phyloP scores from a whole-genome alignment of 2,797 vertebrate genomes.

The Myiotriccus ornatus region DNA sequence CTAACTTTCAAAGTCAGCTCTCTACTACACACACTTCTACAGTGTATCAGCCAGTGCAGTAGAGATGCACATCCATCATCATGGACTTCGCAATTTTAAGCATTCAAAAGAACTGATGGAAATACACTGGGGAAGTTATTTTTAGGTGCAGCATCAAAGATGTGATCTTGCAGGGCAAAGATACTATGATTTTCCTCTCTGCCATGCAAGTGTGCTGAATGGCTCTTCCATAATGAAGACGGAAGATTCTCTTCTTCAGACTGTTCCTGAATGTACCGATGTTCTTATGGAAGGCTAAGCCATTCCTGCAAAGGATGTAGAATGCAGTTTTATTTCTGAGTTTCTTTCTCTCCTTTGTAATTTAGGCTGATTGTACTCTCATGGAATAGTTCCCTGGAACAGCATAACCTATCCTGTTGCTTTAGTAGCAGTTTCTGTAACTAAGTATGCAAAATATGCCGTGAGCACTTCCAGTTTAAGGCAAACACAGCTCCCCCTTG shows the following conservation, averaged over 20 bases:
- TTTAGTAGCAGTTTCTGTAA: neutral
- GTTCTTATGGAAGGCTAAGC: neutral
- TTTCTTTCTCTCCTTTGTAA: neutral
- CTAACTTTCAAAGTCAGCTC: neutral
- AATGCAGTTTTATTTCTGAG: neutral
- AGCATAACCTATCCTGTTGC: neutral
- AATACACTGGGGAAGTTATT: neutral
- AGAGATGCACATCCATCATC: neutral
- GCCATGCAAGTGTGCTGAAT: neutral
- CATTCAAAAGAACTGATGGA: neutral
- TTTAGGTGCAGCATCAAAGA: neutral
- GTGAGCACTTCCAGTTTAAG: neutral
- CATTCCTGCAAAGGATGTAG: neutral
- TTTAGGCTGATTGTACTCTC: neutral
- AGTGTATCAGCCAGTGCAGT: neutral
- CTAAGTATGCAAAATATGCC: neutral
- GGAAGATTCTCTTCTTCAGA: neutral
- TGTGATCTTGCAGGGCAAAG: neutral
- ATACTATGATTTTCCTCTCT: neutral
- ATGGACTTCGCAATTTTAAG: neutral
- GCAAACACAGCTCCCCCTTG: neutral
- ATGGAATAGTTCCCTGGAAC: neutral
- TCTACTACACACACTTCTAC: neutral
- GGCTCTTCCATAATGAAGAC: neutral
- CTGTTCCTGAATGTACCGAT: neutral